These are phyloP conservation scores for Himalopsyche tibetana DNA, from an alignment of 2,888 invertebrate species.

Conservation along the genomic window DNA sequence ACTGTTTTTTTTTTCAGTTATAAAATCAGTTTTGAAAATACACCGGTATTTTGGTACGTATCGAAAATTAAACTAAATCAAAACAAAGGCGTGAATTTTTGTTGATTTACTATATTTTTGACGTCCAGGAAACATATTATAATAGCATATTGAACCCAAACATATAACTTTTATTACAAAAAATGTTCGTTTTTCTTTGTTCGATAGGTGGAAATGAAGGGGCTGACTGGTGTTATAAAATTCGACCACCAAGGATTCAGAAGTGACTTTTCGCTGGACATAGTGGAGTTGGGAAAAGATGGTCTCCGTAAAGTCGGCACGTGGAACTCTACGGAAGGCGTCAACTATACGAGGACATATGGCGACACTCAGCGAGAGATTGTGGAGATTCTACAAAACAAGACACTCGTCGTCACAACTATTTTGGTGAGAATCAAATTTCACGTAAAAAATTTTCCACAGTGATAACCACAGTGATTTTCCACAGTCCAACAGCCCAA, in stretches of 20 bases:
- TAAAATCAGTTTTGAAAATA: no score
- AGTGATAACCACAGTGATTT: no score
- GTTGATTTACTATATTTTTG: no score
- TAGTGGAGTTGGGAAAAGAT: constrained; percentile 91
- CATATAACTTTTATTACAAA: no score
- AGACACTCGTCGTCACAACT: constrained; percentile 93
- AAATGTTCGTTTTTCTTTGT: constrained; percentile 42
- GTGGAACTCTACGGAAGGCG: constrained; percentile 92
- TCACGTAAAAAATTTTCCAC: no score
- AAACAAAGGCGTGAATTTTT: no score
- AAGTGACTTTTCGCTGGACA: constrained; percentile 92
- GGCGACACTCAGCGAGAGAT: constrained; percentile 92
- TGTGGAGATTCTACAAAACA: constrained; percentile 93
- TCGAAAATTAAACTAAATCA: no score
- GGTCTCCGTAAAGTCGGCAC: constrained; percentile 91
- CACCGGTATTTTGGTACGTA: no score
- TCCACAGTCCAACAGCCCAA: no score
- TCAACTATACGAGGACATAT: constrained; percentile 91
- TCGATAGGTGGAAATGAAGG: constrained; percentile 90
- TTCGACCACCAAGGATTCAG: constrained; percentile 96
- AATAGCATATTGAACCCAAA: no score
- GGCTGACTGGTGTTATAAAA: constrained; percentile 94
- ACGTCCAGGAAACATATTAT: no score
- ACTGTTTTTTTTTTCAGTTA: no score
- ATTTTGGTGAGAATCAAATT: constrained; percentile 84